A percentile compares a stretch with the other conserved stretches of the same genome.
These are phyloP conservation scores for Lymantria dispar DNA, from an alignment of 2,888 invertebrate genomes.

Conservation along the genomic window DNA sequence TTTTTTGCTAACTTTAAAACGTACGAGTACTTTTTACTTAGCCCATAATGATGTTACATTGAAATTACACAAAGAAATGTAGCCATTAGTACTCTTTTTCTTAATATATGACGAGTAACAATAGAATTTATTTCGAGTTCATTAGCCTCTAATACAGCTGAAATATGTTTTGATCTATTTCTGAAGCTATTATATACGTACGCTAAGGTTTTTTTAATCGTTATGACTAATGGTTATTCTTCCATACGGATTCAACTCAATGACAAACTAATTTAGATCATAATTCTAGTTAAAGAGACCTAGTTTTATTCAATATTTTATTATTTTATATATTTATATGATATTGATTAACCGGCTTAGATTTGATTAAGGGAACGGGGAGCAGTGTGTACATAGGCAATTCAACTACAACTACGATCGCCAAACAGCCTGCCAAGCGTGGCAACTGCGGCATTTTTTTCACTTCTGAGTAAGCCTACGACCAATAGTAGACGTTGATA, in stretches of 20 bases:
- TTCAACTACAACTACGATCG: too few species aligned
- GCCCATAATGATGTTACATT: constrained; percentile 19
- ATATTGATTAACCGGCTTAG: too few species aligned
- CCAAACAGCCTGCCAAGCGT: too few species aligned
- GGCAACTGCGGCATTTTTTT: too few species aligned
- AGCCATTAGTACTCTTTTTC: constrained; percentile 12
- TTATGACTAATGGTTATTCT: background rate
- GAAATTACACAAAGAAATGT: constrained; percentile 21
- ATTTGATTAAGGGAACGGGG: too few species aligned
- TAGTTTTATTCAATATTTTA: background rate
- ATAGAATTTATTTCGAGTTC: background rate
- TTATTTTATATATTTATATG: too few species aligned
- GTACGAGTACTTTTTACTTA: constrained; percentile 15
- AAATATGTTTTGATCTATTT: background rate
- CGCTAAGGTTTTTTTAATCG: background rate
- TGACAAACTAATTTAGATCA: background rate
- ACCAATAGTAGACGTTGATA: too few species aligned
- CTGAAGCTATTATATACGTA: background rate
- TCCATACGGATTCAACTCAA: background rate
- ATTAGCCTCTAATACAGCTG: background rate
- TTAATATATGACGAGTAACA: background rate
- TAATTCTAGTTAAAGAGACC: background rate
- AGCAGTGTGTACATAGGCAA: too few species aligned
- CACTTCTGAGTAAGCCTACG: too few species aligned
- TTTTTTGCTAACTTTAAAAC: constrained; percentile 29